These are phyloP conservation scores for Leptopilina boulardi DNA, from an alignment of 1,140 invertebrate species.

Conservation along the genomic window DNA sequence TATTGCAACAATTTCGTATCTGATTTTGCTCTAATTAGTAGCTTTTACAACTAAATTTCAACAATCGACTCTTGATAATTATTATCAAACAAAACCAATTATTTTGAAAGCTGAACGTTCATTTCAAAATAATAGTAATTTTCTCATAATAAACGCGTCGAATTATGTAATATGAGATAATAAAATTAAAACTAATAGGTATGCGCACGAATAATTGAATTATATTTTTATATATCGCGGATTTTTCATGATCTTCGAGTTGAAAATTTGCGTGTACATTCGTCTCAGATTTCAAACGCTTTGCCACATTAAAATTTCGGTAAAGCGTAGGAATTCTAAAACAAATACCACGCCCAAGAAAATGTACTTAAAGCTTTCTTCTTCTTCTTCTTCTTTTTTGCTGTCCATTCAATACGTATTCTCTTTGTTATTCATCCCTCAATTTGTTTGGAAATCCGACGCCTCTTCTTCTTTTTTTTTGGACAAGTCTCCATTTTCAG, in stretches of 20 bases:
- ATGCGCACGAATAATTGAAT: too few relatives aligned
- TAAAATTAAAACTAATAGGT: not conserved
- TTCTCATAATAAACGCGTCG: not conserved
- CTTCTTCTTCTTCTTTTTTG: too few relatives aligned
- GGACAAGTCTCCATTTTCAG: not conserved
- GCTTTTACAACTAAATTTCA: not conserved
- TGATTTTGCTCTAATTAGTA: slow-evolving; percentile 4
- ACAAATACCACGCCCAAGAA: slow-evolving; percentile 73
- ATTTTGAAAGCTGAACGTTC: not conserved
- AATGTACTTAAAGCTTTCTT: slow-evolving; percentile 34
- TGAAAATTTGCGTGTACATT: slow-evolving; percentile 72
- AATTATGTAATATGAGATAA: not conserved
- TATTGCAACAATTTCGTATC: not conserved
- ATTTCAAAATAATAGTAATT: not conserved
- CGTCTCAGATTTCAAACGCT: slow-evolving; percentile 89
- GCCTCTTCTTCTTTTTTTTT: not conserved
- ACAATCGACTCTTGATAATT: not conserved
- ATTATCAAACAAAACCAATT: slow-evolving; percentile 12
- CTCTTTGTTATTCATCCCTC: not conserved
- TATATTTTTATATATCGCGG: too few relatives aligned
- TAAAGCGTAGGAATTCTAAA: slow-evolving; percentile 90
- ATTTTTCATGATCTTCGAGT: slow-evolving; percentile 44
- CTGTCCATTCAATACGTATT: not conserved
- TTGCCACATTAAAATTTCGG: slow-evolving; percentile 81
- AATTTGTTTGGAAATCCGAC: not conserved